Evolutionary conservation across 2,888 invertebrate genomes (phyloP), one percentile per base, ranked within the genome.

Genomic region (Drosophila vallismaia): DNA sequence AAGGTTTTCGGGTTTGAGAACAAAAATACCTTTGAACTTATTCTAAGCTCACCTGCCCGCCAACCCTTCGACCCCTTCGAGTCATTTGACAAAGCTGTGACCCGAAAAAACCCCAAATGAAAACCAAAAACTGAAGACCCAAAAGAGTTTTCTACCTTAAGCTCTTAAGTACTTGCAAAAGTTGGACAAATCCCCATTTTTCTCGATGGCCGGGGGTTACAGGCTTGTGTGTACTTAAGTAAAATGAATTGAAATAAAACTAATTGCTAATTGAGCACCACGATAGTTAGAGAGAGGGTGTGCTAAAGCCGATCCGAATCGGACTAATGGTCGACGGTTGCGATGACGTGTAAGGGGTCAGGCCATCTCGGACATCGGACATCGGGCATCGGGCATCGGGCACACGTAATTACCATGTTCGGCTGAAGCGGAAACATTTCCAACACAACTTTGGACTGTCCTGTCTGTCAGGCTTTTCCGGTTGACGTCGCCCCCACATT

Each of bases 161-260:
- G 88, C 85, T 71, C 50, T 72, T 87, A 87, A 87, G 86, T 85
- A 85, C 82, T 81, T 77, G 59, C 66, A 31, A 72, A 81, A 81
- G 78, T 77, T 69, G 29, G 53, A 60, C 46, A 60, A 71, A 71
- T 53, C 52, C 69, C 38, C 10, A 51, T 51, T 60, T 24, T 56
- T 36, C 50, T 54, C 49, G 38, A 26, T 40, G 45, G 19, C 29
- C 9, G 31, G 36, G 54, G 64, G 68, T 53, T 28, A 19, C 38
- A 33, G 40, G 68, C 48, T 57, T 67, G 62, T 56, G 53, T 67
- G 53, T 67, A 62, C 70, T 64, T 54, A 76, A 42, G 59, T 68
- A 74, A 81, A 67, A 66, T 73, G 66, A 51, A 63, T 68, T 71
- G 68, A 71, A 76, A 85, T 74, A 79, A 76, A 85, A 75, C 77